phyloP scores from a whole-genome alignment of 2,888 invertebrate species.

The Acanthosepion esculentum region DNA sequence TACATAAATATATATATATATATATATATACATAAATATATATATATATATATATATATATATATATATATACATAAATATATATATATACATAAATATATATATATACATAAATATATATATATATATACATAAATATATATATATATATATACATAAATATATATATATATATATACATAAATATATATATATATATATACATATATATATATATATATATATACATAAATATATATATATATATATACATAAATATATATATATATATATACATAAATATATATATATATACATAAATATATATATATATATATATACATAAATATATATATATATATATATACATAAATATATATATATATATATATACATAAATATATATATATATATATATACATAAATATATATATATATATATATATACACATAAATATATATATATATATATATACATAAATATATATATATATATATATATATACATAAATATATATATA shows the following conservation, averaged over 20 bases:
- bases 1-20: not conserved
- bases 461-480: not conserved
- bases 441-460: not conserved
- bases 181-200: not conserved
- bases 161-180: not conserved
- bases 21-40: not conserved
- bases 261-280: not conserved
- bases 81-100: not conserved
- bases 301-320: slow-evolving; percentile 34
- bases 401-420: not conserved
- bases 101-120: not conserved
- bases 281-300: not conserved
- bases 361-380: not conserved
- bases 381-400: slow-evolving; percentile 3
- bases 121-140: not conserved
- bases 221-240: not conserved
- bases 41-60: not conserved
- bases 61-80: not conserved
- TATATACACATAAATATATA: not conserved
- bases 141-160: not conserved
- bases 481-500: not conserved
- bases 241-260: not conserved
- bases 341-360: slow-evolving; percentile 33
- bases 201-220: not conserved
- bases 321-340: not conserved